Conservation (phyloP, 2,888 invertebrate genomes). For the Emmelina monodactyla region DNA sequence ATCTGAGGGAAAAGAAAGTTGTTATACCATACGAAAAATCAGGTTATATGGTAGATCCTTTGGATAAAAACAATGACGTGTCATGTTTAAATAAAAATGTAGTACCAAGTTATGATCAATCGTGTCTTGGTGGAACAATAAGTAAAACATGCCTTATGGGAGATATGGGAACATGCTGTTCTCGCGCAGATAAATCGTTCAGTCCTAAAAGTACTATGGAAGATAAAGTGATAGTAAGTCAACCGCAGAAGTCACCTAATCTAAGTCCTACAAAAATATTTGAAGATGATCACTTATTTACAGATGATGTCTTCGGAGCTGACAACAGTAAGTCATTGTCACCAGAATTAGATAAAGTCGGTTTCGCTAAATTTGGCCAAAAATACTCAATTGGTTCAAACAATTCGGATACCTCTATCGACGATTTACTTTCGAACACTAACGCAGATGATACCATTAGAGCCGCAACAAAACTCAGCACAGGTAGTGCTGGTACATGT, state of each 20-base stretch:
- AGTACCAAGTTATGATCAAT: conserved; percentile 53
- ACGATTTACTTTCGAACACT: conserved; percentile 67
- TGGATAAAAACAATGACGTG: conserved; percentile 45
- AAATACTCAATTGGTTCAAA: conserved; percentile 66
- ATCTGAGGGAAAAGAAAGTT: conserved; percentile 37
- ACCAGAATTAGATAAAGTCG: conserved; percentile 62
- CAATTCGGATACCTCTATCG: conserved; percentile 71
- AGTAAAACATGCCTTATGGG: conserved; percentile 55
- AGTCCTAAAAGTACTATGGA: conserved; percentile 39
- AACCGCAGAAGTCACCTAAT: conserved; percentile 69
- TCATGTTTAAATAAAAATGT: conserved; percentile 44
- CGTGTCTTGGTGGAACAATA: conserved; percentile 54
- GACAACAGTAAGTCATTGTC: conserved; percentile 69
- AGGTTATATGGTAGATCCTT: conserved; percentile 58
- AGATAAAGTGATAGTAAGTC: conserved; percentile 66
- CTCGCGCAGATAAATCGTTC: conserved; percentile 48
- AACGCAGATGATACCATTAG: conserved; percentile 67
- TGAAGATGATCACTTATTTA: conserved; percentile 66
- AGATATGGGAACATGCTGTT: conserved; percentile 53
- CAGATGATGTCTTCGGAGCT: conserved; percentile 69
- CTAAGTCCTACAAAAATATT: conserved; percentile 61
- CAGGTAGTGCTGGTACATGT: conserved; percentile 59
- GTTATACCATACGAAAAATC: conserved; percentile 58
- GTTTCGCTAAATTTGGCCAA: conserved; percentile 56
- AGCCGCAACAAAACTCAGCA: conserved; percentile 53